Base-by-base conservation (phyloP, 2,113 vertebrate species). In the Amphiprion percula region DNA sequence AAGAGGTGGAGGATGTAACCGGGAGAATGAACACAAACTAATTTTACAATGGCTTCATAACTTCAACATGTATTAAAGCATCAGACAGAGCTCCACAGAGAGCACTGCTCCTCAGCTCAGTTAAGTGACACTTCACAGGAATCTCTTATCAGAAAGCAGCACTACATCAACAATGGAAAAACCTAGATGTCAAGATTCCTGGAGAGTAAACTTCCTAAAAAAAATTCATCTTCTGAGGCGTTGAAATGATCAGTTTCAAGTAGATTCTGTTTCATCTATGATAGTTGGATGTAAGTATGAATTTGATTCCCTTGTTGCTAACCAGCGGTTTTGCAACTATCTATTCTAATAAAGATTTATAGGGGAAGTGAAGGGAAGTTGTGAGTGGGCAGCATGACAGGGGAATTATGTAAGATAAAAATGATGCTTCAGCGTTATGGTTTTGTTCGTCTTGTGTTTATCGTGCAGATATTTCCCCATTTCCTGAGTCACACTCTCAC, bases 1-100 rank as follows among this genome's bases (percentile, higher is more conserved):
- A 95, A 82, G 82, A 91, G 95, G 74, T 95, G 94, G 94, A 91
- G 87, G 71, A 89, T 82, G 81, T 94, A 78, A 89, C 61, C 0
- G 1, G 7, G 17, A 63, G 56, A 68, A 61, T 7, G 17, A 62
- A 74, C 28, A 66, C 21, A 12, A 33, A 73, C 39, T 61, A n/a
- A 60, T 75, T 74, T 55, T 50, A 15, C 17, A 59, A 64, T 24
- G 17, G 64, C 33, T 49, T 69, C 8, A 0, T 28, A 76, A 62
- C 56, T 66, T 67, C 4, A 61, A 5, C 4, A 0, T 66, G 44
- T 65, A 60, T 76, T 58, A 41, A 54, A 56, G 52, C 67, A 60
- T 59, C 33, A 30, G 15, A 19, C 33, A 12, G 67, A 44, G 11
- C 1, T 71, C 63, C 52, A 28, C 5, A 46, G 12, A 64, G 30